phyloP scores from a whole-genome alignment of 2,797 vertebrate species.

The Anabas testudineus region DNA sequence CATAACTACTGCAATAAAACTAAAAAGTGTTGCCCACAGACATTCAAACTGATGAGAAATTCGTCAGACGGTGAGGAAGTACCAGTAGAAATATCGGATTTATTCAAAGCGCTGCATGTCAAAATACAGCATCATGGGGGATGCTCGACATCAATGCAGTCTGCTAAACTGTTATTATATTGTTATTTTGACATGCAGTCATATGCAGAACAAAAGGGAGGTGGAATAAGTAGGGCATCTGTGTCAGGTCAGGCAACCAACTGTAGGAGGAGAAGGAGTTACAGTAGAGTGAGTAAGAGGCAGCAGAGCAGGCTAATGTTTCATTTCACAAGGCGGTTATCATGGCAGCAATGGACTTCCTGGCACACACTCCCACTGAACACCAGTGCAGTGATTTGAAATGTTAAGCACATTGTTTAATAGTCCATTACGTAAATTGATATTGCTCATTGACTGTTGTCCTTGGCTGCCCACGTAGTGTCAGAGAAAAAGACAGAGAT shows the following conservation, averaged over 20 bases:
- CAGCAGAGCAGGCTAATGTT: conserved; percentile 52
- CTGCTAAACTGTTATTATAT: conserved; percentile 20
- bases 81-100: conserved; percentile 4
- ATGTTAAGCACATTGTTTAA: conserved; percentile 79
- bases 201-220: conserved; percentile 13
- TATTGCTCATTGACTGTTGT: conserved; percentile 80
- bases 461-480: conserved; percentile 70
- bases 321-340: conserved; percentile 53
- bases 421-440: conserved; percentile 80
- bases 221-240: conserved; percentile 25
- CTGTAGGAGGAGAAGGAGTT: conserved; percentile 36
- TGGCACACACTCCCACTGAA: conserved; percentile 61
- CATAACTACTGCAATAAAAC: conserved; percentile 12
- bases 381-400: conserved; percentile 57
- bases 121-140: conserved; percentile 14
- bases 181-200: conserved; percentile 28
- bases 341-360: conserved; percentile 50
- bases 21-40: not conserved
- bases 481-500: conserved; percentile 56
- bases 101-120: conserved; percentile 10
- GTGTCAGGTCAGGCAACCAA: conserved; percentile 32
- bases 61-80: conserved; percentile 17
- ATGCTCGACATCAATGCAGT: not conserved
- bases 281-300: conserved; percentile 34
- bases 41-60: not conserved